Conservation (phyloP, 2,113 vertebrate genomes). For the Seriola rivoliana region DNA sequence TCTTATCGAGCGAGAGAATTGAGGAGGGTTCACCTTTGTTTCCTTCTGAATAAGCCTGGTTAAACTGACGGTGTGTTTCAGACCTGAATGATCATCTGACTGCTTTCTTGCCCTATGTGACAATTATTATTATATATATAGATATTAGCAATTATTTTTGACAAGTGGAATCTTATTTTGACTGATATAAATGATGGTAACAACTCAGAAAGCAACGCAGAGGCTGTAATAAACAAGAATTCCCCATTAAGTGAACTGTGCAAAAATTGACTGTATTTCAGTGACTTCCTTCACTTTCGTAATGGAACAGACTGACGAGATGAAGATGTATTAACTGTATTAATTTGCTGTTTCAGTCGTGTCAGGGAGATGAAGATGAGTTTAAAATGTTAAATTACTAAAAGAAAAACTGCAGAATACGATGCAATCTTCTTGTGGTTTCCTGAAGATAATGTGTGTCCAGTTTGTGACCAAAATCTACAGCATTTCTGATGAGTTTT, state of each 20-base stretch:
- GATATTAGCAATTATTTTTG: no score
- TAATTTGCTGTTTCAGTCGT: background rate
- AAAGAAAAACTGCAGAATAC: background rate
- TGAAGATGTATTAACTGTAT: background rate
- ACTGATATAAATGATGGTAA: background rate
- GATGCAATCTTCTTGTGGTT: background rate
- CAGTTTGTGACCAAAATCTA: background rate
- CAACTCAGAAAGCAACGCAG: background rate
- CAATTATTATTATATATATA: no score
- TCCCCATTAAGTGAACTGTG: background rate
- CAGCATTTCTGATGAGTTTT: slow-evolving; percentile 17
- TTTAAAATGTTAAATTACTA: background rate
- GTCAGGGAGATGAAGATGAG: background rate
- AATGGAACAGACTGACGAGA: background rate
- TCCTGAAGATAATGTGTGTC: background rate
- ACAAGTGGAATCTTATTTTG: no score
- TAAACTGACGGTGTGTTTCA: no score
- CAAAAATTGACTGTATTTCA: background rate
- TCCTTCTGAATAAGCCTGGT: no score
- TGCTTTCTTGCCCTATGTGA: no score
- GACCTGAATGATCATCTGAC: no score
- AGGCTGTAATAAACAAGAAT: background rate
- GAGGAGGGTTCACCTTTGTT: no score
- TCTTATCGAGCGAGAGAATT: no score
- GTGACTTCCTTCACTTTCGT: background rate